Base-by-base conservation (phyloP, 2,797 vertebrate species). In the Chelon auratus region DNA sequence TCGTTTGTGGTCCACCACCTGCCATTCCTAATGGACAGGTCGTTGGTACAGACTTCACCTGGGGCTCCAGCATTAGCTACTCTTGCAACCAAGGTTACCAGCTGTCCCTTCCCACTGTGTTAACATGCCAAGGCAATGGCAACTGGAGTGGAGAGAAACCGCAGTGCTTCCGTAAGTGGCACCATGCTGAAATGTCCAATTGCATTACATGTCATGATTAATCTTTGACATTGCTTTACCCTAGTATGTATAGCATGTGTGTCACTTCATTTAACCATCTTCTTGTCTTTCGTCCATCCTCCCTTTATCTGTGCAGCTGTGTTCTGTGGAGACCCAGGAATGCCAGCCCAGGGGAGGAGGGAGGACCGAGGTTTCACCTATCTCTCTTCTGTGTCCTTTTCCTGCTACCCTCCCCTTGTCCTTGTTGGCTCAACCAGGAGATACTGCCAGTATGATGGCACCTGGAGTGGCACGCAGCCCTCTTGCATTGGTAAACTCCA, bases 331-430 rank as follows among this genome's bases (percentile, higher is more conserved):
- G 98, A 99, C 65, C 98, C 98, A 0, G 98, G 98, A 0, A 92
- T 95, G 9, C 98, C 98, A 0, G 94, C 96, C 0, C 95, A 95
- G 24, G 97, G 97, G 42, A 93, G 92, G 68, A 90, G 98, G 71
- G 98, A 99, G 79, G 98, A 99, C 86, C 72, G 96, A 33, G 97
- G 98, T 52, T 99, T 99, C 91, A 99, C 96, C 4, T 99, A 97
- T 86, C 95, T 97, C 45, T 99, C 98, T 0, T 97, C 97, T 0
- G 95, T 99, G 61, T 97, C 96, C 51, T 99, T 97, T 91, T 96
- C 96, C 81, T 99, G 98, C 86, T 90, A 93, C 15, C 83, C 94
- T 0, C 96, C 97, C 0, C 93, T 98, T 1, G 83, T 98, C 75
- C 93, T 99, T 57, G 97, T 99, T 84, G 98, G 98, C 0, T 99